Conservation (phyloP, 2,797 vertebrate species). For the Bradypus variegatus region DNA sequence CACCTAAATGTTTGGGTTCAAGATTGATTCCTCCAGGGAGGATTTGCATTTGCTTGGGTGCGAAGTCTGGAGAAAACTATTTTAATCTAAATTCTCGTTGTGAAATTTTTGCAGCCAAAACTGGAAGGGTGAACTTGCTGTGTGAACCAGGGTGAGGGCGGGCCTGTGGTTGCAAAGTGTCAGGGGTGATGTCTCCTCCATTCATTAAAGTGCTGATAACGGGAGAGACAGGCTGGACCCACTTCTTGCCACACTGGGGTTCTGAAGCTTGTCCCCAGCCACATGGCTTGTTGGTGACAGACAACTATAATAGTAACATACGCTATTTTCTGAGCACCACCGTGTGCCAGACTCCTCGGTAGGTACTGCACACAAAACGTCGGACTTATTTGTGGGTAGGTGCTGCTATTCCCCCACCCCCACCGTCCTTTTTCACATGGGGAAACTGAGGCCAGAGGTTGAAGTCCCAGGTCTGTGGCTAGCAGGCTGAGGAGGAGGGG, state of each 20-base stretch:
- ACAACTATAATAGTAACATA: rapidly evolving
- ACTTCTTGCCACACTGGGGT: not conserved
- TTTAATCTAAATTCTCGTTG: not conserved
- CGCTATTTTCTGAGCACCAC: too few species aligned
- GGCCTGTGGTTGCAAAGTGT: not conserved
- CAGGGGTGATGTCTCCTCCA: rapidly evolving
- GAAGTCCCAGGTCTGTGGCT: rapidly evolving
- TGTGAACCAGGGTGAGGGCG: rapidly evolving
- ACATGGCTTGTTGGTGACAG: not conserved
- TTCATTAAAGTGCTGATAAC: not conserved
- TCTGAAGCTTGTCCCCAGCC: not conserved
- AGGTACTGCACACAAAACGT: rapidly evolving
- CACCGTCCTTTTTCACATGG: rapidly evolving
- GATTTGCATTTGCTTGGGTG: not conserved
- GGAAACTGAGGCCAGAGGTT: not conserved
- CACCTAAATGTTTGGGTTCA: not conserved
- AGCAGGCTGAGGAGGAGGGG: rapidly evolving
- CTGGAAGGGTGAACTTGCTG: rapidly evolving
- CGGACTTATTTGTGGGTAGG: too few species aligned
- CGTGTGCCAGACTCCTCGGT: rapidly evolving
- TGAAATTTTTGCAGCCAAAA: not conserved
- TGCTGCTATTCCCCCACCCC: rapidly evolving
- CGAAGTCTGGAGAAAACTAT: not conserved
- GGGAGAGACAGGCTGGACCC: too few species aligned
- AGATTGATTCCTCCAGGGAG: not conserved